Evolutionary conservation across 2,113 vertebrate genomes (phyloP).

Genomic region (Leucopsar rothschildi): DNA sequence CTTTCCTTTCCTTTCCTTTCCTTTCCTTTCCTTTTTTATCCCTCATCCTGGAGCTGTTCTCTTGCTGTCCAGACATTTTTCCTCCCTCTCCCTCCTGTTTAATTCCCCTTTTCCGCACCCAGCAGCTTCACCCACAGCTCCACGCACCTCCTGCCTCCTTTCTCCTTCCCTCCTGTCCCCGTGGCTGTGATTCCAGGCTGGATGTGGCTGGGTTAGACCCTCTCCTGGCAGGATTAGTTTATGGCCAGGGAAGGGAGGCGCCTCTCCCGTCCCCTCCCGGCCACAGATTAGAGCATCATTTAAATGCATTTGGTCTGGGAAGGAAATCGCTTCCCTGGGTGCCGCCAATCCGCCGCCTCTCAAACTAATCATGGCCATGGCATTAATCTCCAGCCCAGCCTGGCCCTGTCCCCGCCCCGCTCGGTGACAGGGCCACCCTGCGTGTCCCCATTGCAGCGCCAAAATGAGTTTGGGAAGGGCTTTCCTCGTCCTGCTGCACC

Average conservation of each 20-base stretch:
- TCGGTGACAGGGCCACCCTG: fast-evolving
- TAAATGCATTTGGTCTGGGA: conserved; percentile 13
- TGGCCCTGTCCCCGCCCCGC: fast-evolving
- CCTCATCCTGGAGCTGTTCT: background rate
- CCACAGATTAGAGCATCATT: background rate
- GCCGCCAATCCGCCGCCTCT: background rate
- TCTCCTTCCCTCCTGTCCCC: background rate
- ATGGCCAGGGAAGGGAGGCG: background rate
- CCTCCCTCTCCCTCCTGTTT: background rate
- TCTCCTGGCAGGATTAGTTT: background rate
- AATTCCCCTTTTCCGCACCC: background rate
- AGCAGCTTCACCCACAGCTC: background rate
- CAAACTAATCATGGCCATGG: background rate
- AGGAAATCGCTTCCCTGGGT: background rate
- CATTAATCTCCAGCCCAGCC: background rate
- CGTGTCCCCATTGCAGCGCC: background rate
- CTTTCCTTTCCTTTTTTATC: no score
- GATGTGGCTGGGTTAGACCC: background rate
- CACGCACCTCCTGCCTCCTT: background rate
- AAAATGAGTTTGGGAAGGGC: fast-evolving
- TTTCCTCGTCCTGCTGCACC: fast-evolving
- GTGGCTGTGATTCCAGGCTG: background rate
- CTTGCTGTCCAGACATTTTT: background rate
- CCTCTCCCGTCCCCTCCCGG: background rate
- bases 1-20: no score